These are phyloP conservation scores for Epizoanthus rinbou DNA, from an alignment of 92 coral and sea anemone genomes.

Conservation along the genomic window DNA sequence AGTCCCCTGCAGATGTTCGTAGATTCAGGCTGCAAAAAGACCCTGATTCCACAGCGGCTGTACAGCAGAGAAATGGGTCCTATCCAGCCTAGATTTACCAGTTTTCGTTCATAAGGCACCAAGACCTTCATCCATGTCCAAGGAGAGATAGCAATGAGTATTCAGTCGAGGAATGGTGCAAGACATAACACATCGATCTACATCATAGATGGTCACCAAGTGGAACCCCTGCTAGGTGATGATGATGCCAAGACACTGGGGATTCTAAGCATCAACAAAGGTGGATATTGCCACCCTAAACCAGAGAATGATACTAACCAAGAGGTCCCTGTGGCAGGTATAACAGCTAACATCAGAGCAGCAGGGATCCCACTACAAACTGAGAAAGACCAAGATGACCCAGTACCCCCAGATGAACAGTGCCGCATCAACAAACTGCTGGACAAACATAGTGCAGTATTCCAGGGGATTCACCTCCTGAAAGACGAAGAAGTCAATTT, in stretches of 20 bases:
- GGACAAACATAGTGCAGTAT: slow-evolving; percentile 12
- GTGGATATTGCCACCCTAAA: slow-evolving; percentile 16
- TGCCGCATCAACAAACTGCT: slow-evolving; percentile 17
- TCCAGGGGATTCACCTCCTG: slow-evolving; percentile 33
- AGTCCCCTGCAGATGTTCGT: too few relatives aligned
- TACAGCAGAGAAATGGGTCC: too few relatives aligned
- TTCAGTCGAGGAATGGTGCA: slow-evolving; percentile 47
- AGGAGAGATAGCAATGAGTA: slow-evolving; percentile 27
- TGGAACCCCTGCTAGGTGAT: slow-evolving; percentile 42
- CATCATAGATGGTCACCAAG: slow-evolving; percentile 35
- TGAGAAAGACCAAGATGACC: slow-evolving; percentile 28
- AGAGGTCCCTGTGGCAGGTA: slow-evolving; percentile 14
- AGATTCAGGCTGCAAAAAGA: too few relatives aligned
- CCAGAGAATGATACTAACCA: background rate
- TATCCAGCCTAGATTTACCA: too few relatives aligned
- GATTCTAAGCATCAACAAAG: slow-evolving; percentile 46
- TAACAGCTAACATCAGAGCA: slow-evolving; percentile 38
- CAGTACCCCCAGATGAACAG: slow-evolving; percentile 19
- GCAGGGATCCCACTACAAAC: slow-evolving; percentile 28
- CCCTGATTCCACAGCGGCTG: too few relatives aligned
- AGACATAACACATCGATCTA: slow-evolving; percentile 37
- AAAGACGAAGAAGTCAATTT: slow-evolving; percentile 30
- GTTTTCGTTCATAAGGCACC: too few relatives aligned
- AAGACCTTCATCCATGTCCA: background rate
- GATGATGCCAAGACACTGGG: slow-evolving; percentile 46